Conservation (phyloP, 2,113 vertebrate genomes). For the Psettodes erumei region DNA sequence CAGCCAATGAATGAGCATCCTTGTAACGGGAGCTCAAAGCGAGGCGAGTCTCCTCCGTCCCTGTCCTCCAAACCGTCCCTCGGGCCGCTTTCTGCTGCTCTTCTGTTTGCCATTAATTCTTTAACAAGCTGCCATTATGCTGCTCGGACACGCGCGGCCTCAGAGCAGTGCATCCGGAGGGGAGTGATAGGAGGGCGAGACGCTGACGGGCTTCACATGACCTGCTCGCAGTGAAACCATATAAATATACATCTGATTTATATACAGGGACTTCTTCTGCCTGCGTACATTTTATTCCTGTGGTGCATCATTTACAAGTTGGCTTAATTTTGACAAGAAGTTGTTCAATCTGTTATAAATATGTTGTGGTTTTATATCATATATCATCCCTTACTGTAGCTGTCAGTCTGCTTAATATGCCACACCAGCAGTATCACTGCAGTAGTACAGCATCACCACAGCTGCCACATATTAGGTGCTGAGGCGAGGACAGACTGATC, state of each 20-base stretch:
- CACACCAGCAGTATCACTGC: background rate
- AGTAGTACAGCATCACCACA: background rate
- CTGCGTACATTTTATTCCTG: background rate
- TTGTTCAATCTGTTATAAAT: background rate
- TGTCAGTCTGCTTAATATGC: background rate
- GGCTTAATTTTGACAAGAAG: background rate
- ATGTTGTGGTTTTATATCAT: background rate
- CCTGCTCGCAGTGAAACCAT: background rate
- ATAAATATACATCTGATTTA: background rate
- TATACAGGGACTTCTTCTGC: background rate
- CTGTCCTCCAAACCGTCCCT: conserved; percentile 58
- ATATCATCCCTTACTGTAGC: background rate
- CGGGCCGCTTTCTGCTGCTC: conserved; percentile 64
- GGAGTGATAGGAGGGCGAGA: background rate
- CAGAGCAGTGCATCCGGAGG: background rate
- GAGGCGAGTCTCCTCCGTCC: conserved; percentile 32
- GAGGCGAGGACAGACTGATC: background rate
- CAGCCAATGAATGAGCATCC: conserved; percentile 72
- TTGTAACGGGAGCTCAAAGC: conserved; percentile 70
- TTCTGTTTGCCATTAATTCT: conserved; percentile 70
- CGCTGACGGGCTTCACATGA: background rate
- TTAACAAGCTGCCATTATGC: conserved; percentile 72
- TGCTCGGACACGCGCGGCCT: conserved; percentile 27
- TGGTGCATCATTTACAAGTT: background rate
- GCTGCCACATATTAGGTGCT: background rate